Base-by-base conservation (phyloP, 2,113 vertebrate genomes). In the Raphicerus campestris region DNA sequence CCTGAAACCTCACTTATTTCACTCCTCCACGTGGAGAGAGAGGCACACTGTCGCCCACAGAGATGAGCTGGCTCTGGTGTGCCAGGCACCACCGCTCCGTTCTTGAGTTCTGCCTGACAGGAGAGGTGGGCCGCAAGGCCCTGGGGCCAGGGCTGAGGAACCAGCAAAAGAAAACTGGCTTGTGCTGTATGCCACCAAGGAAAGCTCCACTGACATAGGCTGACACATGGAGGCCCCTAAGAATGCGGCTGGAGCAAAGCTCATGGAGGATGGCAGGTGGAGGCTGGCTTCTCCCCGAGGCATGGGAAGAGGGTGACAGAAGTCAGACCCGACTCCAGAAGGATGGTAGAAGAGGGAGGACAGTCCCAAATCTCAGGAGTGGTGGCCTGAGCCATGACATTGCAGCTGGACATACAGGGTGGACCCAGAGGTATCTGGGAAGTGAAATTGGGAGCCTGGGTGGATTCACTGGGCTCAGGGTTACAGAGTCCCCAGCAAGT, bases 21-120 rank as follows among this genome's bases (percentile, higher is more conserved):
- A 39, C 22, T 89, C 22, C 47, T 70, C 51, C 42, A 15, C 1
- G 20, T 55, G 84, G 75, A 77, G n/a, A 53, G 73, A 28, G 26
- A 53, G 87, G 35, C 19, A 19, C 1, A 19, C 10, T 35, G 22
- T 35, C 6, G 1, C 42, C 87, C 78, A 2, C 30, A 58, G 14
- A 77, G 45, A 53, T 6, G 13, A 28, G 14, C 22, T 49, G 51
- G 73, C 70, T 53, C 45, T 53, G 80, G 30, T n/a, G 7, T 47
- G 61, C 3, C 0, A 4, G 30, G 55, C 66, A 66, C 20, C 2
- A 1, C 0, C 1, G 49, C 45, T 49, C 17, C 0, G 0, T n/a
- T 61, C 26, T 60, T 2, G n/a, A 39, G 80, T 42, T 93, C 26
- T 63, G 13, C 81, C 49, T 91, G 35, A 39, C 4, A 3, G 7